Evolutionary conservation across 2,113 vertebrate species (phyloP).

Genomic region (Amazona vittata): DNA sequence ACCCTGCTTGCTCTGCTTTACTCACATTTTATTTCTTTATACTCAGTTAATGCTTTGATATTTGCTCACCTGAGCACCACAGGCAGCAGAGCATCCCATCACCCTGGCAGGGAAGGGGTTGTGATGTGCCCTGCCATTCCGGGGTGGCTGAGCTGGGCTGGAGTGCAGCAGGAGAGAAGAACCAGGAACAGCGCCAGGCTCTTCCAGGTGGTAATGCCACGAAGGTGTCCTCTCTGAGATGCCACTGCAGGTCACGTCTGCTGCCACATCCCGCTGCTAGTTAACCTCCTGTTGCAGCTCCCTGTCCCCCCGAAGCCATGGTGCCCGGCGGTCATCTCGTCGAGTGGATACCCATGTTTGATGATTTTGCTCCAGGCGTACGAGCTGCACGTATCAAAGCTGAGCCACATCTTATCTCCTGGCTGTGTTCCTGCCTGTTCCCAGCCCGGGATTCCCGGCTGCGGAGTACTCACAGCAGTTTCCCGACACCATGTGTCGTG

Average conservation of each 20-base stretch:
- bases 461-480: accelerated
- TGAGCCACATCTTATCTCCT: background rate
- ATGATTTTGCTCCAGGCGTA: background rate
- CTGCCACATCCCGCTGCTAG: background rate
- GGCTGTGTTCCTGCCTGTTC: background rate
- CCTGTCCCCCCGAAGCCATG: background rate
- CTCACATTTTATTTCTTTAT: background rate
- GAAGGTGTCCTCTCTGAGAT: background rate
- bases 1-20: background rate
- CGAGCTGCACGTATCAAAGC: background rate
- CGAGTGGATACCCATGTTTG: accelerated
- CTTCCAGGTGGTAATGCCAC: accelerated
- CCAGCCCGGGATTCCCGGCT: background rate
- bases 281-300: background rate
- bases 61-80: background rate
- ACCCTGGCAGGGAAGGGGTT: background rate
- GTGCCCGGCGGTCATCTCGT: accelerated
- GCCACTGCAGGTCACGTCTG: background rate
- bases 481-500: accelerated
- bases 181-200: background rate
- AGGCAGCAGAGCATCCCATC: background rate
- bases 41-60: background rate
- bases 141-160: background rate
- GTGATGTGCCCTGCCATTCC: background rate
- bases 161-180: accelerated